Evolutionary conservation across 2,797 vertebrate genomes (phyloP).

Genomic region (Peromyscus melanophrys): DNA sequence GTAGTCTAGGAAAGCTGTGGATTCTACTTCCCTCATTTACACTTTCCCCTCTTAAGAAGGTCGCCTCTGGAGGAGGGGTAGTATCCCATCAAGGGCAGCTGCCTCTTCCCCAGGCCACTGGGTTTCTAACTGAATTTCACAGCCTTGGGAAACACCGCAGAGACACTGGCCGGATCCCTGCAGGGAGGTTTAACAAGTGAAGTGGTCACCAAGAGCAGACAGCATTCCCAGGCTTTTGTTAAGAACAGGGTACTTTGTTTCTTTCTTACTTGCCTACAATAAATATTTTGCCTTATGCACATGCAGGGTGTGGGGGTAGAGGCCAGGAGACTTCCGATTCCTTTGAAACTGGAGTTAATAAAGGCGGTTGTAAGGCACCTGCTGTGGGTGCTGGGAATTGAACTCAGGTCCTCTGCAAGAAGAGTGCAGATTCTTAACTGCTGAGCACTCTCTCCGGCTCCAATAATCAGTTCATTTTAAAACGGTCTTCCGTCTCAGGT

Average conservation of each 20-base stretch:
- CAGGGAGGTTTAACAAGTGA: slow-evolving; percentile 32
- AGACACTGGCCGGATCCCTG: not conserved
- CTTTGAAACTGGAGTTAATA: not conserved
- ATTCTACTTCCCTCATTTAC: slow-evolving; percentile 65
- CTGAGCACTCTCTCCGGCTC: not conserved
- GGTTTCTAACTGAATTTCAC: slow-evolving; percentile 58
- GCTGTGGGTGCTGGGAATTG: not conserved
- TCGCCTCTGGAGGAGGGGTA: not conserved
- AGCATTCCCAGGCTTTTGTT: not conserved
- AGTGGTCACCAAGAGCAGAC: not conserved
- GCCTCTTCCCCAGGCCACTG: not conserved
- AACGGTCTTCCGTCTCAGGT: not conserved
- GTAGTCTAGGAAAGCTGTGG: slow-evolving; percentile 62
- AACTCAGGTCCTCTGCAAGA: not conserved
- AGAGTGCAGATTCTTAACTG: not conserved
- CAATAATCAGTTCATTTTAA: not conserved
- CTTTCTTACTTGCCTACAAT: slow-evolving; percentile 46
- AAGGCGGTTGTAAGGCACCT: not conserved
- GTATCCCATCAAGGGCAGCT: not conserved
- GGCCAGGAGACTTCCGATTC: not conserved
- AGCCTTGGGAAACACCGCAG: not conserved
- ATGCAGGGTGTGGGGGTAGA: accelerated
- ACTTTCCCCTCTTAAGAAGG: slow-evolving; percentile 52
- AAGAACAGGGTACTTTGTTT: slow-evolving; percentile 52
- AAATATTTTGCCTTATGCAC: slow-evolving; percentile 7